Evolutionary conservation across 1,140 invertebrate species (phyloP), one percentile per base, ranked within the genome.

Genomic region (Neotoxoptera formosana): DNA sequence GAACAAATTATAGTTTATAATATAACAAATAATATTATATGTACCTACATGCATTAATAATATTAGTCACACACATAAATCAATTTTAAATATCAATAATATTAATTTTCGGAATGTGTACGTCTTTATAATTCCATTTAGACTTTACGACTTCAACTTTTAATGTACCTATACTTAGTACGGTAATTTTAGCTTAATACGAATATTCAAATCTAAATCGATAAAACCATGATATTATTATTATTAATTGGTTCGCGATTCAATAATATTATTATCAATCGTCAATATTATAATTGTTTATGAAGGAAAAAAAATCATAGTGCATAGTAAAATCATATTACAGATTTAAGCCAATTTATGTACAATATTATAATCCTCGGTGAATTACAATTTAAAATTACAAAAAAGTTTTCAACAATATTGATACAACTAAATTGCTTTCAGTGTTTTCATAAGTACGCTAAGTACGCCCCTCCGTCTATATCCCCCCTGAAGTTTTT

Each of bases 401-500:
- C 41, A 56, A 56, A 34, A 89, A 89, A 41, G 36, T 67, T 90
- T 90, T 90, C n/a, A 89, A 90, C 53, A 90, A 67, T 67, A 90
- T 90, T 90, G 34, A 60, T 90, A 90, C 53, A 90, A 90, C 89
- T 90, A 67, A 90, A 90, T n/a, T 90, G 36, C 56, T 67, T 90
- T 67, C 7, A 60, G 36, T 45, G 36, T 34, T 90, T 90, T 90
- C 25, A 67, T 67, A 30, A 60, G 36, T 90, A 34, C 51, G 21
- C 60, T 76, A 76, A 76, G 60, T 76, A 76, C n/a, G 14, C 11
- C 7, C 3, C 11, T 45, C 23, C 7, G 20, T 4, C 9, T 56
- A 89, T 90, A 89, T 90, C 21, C 36, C 25, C 7, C 9, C 9
- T n/a, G n/a, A n/a, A n/a, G n/a, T n/a, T n/a, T 14, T 67, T 41